These are phyloP conservation scores for Melanerpes aurifrons DNA, from an alignment of 2,113 vertebrate species.

Conservation along the genomic window DNA sequence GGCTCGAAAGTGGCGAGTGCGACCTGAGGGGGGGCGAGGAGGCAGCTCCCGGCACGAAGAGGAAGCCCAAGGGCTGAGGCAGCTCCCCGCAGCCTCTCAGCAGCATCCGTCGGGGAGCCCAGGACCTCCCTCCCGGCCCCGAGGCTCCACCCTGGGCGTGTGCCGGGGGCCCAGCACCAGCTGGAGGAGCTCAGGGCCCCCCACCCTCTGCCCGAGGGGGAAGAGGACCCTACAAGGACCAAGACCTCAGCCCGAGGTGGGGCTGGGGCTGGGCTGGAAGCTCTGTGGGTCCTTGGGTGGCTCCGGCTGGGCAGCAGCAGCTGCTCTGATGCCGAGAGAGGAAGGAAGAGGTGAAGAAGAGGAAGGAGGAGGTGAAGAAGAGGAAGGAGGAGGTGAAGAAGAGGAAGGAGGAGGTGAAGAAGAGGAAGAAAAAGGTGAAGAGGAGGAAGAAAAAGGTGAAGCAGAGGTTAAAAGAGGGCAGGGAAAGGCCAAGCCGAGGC, in stretches of 20 bases:
- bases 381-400: too few species aligned
- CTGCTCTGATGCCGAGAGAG: not conserved
- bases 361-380: too few species aligned
- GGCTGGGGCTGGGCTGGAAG: not conserved
- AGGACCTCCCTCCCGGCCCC: not conserved
- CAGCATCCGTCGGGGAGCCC: not conserved
- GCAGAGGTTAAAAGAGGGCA: too few species aligned
- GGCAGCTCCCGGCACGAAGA: not conserved
- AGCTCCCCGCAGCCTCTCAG: accelerated
- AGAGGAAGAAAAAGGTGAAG: not conserved
- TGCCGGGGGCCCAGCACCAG: not conserved
- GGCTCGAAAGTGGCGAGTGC: slow-evolving; percentile 58
- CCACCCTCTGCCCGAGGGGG: not conserved
- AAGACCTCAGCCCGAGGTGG: not conserved
- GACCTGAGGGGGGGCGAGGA: not conserved
- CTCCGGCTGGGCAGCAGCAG: not conserved
- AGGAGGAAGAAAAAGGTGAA: not conserved
- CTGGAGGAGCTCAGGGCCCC: not conserved
- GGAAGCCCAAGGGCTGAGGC: not conserved
- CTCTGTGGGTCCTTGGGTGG: not conserved
- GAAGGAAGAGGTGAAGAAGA: not conserved
- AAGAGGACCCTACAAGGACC: too few species aligned
- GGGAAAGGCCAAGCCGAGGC: too few species aligned
- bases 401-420: too few species aligned
- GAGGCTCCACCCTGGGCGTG: not conserved